Percentiles rank a stretch among this genome's conserved stretches.
phyloP scores from a whole-genome alignment of 2,113 vertebrate species.

The Zosterops pallidus region DNA sequence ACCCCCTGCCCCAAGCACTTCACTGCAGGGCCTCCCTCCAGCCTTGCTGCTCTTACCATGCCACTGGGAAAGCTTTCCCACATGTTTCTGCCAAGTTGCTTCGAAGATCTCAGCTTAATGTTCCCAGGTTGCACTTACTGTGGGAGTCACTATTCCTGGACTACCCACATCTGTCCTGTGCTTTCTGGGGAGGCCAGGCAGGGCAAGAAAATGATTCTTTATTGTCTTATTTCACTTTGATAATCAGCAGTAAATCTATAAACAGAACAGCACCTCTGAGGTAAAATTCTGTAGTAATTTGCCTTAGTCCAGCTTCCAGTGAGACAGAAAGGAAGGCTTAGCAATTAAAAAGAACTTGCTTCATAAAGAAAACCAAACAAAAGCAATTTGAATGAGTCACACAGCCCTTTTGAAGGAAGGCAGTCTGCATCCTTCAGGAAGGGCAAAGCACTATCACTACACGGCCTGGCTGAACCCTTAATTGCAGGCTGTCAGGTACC shows the following conservation, averaged over 20 bases:
- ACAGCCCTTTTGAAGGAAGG: background rate
- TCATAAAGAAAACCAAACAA: background rate
- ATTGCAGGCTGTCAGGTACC: background rate
- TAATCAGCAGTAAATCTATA: background rate
- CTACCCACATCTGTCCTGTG: background rate
- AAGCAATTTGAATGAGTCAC: background rate
- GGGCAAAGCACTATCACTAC: background rate
- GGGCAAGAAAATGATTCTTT: background rate
- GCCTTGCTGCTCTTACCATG: background rate
- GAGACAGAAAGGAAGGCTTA: background rate
- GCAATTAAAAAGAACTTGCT: background rate
- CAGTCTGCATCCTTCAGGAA: background rate
- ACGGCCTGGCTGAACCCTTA: background rate
- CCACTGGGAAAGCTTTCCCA: background rate
- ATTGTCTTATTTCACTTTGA: background rate
- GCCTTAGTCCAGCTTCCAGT: background rate
- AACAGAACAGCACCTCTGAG: background rate
- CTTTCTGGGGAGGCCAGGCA: background rate
- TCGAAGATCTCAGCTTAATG: background rate
- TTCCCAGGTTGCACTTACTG: background rate
- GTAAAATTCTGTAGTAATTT: background rate
- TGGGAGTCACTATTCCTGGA: background rate
- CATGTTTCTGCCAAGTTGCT: accelerated
- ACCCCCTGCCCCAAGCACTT: background rate
- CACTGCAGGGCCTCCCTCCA: background rate